Evolutionary conservation across 2,113 vertebrate species (phyloP).

Genomic region (Recurvirostra avosetta): DNA sequence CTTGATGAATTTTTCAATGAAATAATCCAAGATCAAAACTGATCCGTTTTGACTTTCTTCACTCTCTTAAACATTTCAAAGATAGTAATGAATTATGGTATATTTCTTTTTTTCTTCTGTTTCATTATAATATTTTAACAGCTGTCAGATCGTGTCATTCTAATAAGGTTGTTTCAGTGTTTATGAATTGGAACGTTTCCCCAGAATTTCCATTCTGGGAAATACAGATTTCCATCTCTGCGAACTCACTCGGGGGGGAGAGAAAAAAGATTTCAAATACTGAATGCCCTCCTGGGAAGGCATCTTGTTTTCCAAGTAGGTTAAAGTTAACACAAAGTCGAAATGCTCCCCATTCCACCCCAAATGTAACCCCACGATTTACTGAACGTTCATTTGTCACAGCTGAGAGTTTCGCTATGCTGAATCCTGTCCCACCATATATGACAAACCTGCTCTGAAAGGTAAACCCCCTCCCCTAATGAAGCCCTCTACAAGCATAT

Average conservation of each 20-base stretch:
- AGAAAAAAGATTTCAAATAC: neutral
- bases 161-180: conserved; percentile 11
- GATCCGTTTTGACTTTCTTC: neutral
- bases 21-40: conserved; percentile 9
- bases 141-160: neutral
- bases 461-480: neutral
- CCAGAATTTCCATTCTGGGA: conserved; percentile 13
- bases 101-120: neutral
- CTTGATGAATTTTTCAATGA: neutral
- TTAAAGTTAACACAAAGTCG: fast-evolving
- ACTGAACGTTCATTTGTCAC: neutral
- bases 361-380: neutral
- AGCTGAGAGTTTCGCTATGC: fast-evolving
- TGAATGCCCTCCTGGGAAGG: neutral
- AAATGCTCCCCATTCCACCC: neutral
- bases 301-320: neutral
- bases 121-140: conserved; percentile 15
- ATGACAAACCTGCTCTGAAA: neutral
- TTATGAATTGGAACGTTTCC: conserved; percentile 19
- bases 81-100: neutral
- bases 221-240: neutral
- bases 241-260: neutral
- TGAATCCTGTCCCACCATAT: neutral
- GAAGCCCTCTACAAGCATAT: neutral
- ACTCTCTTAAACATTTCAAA: conserved; percentile 2